Conservation (phyloP, 2,113 vertebrate species). For the Carassius carassius region DNA sequence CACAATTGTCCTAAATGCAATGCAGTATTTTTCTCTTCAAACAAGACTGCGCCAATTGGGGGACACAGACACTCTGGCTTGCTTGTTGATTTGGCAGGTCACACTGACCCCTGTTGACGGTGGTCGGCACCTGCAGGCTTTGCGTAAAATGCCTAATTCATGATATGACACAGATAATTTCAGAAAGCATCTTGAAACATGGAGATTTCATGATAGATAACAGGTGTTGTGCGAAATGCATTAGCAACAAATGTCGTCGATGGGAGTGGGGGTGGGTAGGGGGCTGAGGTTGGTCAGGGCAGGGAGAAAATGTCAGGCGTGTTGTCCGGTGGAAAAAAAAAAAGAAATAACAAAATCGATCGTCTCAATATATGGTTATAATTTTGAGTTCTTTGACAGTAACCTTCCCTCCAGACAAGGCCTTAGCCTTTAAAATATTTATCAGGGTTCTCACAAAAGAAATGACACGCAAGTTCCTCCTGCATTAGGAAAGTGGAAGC, state of each 20-base stretch:
- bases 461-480: slow-evolving; percentile 37
- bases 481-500: slow-evolving; percentile 62
- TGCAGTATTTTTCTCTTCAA: slow-evolving; percentile 68
- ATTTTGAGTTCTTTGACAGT: slow-evolving; percentile 39
- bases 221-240: slow-evolving; percentile 36
- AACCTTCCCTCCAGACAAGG: slow-evolving; percentile 46
- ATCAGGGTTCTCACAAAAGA: slow-evolving; percentile 54
- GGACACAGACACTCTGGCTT: slow-evolving; percentile 54
- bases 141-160: slow-evolving; percentile 59
- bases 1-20: slow-evolving; percentile 72
- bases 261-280: background rate
- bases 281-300: slow-evolving; percentile 1
- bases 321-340: slow-evolving; percentile 34
- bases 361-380: slow-evolving; percentile 47
- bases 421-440: slow-evolving; percentile 57
- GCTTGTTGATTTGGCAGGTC: slow-evolving; percentile 64
- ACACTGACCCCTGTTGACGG: slow-evolving; percentile 76
- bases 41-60: slow-evolving; percentile 69
- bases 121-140: slow-evolving; percentile 34
- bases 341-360: slow-evolving; percentile 42
- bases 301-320: slow-evolving; percentile 49
- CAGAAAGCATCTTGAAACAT: slow-evolving; percentile 57
- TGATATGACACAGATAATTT: slow-evolving; percentile 58
- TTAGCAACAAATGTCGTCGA: slow-evolving; percentile 51
- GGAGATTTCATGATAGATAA: slow-evolving; percentile 48